A percentile compares a stretch with the other conserved stretches of the same genome.
Conservation (phyloP, 37 sponge, comb jelly and placozoan species). For the Theonella swinhoei region DNA sequence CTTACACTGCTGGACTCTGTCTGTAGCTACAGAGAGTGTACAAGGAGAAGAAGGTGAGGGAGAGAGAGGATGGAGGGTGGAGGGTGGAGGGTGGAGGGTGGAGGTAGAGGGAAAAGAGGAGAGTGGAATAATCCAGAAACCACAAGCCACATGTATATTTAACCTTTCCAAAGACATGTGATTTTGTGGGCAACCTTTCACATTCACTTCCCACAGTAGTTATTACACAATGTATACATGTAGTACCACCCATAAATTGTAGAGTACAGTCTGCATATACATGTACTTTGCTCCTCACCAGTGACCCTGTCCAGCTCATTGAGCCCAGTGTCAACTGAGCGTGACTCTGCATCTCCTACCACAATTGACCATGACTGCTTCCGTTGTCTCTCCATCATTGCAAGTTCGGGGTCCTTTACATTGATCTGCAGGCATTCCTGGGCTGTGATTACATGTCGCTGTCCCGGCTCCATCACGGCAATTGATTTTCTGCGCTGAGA, state of each 20-base stretch:
- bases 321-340: constrained; percentile 57
- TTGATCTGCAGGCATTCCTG: neutral
- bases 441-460: neutral
- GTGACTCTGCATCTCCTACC: constrained; percentile 2
- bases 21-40: neutral
- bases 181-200: too few species aligned
- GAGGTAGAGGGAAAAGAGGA: neutral
- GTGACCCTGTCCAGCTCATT: constrained; percentile 40
- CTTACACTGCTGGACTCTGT: neutral
- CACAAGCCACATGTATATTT: too few species aligned
- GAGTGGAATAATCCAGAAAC: neutral
- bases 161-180: too few species aligned
- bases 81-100: neutral
- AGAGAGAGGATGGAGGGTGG: neutral
- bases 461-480: neutral
- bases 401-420: constrained; percentile 10
- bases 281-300: too few species aligned
- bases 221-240: too few species aligned
- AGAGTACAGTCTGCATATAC: too few species aligned
- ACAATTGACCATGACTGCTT: constrained; percentile 24
- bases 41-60: constrained; percentile 12
- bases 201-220: too few species aligned
- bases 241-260: too few species aligned
- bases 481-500: neutral
- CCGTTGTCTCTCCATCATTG: constrained; percentile 7